Evolutionary conservation across 2,113 vertebrate genomes (phyloP), one percentile per base, ranked within the genome.

Genomic region (Meleagris gallopavo): DNA sequence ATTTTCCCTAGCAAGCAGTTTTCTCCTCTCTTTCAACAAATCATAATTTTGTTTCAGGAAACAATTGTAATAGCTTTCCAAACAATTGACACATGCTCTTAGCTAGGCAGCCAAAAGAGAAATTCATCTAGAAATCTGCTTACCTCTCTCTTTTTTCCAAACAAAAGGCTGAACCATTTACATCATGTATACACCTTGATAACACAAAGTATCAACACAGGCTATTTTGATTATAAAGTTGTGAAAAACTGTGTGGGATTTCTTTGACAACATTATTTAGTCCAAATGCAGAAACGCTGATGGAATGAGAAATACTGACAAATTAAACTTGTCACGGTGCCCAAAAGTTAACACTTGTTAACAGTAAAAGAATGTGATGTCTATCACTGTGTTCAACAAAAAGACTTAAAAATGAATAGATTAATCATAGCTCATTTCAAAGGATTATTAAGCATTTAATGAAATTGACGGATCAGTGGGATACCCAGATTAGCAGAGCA

Each of bases 301-400:
- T 48, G 54, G 25, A 88, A 93, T 71, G 38, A 83, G 76, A 60
- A 93, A 95, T 40, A 32, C 52, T 94, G 86, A 95, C 87, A 88
- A 97, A 94, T 93, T 66, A 94, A 96, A 89, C 43, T 94, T 94
- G 93, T 93, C 89, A 96, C 72, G 71, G 78, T 80, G 92, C 95
- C 86, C 88, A 70, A 88, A 88, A 94, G 92, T 87, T 92, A 95
- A 61, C 36, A 87, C 91, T 93, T 82, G 82, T 55, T 96, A 95
- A 75, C 76, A 61, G 89, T 76, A 34, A 91, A 90, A 62, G 48
- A 92, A 88, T 61, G 36, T 46, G 67, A 73, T 81, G 70, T 65
- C 95, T 97, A 76, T 96, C 84, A 80, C 77, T 86, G 16, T 4
- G 2, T 94, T 97, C 72, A 92, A 81, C 78, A 87, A 78, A 65